Evolutionary conservation across 2,113 vertebrate genomes (phyloP).

Genomic region (Fukomys damarensis): DNA sequence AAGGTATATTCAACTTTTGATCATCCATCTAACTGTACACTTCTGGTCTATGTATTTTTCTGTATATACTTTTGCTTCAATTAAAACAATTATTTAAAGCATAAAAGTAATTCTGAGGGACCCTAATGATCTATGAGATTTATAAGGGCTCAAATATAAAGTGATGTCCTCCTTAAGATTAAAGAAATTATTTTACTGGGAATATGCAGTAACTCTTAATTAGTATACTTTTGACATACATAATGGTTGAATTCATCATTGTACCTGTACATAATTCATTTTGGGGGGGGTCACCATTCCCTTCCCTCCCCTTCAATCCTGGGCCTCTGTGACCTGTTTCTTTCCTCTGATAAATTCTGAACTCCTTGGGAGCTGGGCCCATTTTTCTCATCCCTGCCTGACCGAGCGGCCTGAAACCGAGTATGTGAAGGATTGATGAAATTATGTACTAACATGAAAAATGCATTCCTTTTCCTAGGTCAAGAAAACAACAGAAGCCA

Average conservation of each 20-base stretch:
- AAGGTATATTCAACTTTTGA: background rate
- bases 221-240: background rate
- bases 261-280: background rate
- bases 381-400: background rate
- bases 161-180: background rate
- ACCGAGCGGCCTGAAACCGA: background rate
- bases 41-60: background rate
- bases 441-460: background rate
- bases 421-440: background rate
- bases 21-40: background rate
- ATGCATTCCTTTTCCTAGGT: conserved; percentile 87
- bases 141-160: background rate
- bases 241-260: background rate
- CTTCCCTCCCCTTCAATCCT: background rate
- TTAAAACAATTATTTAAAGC: background rate
- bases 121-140: background rate
- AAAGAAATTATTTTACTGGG: background rate
- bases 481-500: conserved; percentile 98
- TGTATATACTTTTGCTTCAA: background rate
- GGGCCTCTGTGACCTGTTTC: background rate
- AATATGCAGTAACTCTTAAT: background rate
- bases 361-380: background rate
- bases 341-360: background rate
- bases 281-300: too few species aligned
- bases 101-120: background rate